Base-by-base conservation (phyloP, 2,888 invertebrate species). In the Scotopteryx bipunctaria region DNA sequence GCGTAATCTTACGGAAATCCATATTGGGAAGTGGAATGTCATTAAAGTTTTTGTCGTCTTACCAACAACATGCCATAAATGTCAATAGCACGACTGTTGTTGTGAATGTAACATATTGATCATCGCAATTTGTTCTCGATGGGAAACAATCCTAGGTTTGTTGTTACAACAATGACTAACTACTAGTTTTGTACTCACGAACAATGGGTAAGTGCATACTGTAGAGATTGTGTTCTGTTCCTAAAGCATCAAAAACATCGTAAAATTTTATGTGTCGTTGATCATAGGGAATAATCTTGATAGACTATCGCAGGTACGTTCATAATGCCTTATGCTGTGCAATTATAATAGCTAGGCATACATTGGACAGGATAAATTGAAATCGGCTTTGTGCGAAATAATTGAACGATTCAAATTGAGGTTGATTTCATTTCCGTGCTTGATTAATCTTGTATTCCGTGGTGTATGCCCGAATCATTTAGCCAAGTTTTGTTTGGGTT, bases 1-100 rank as follows among this genome's bases (percentile, higher is more conserved):
- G 27, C 42, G 25, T 48, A 52, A 50, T 52, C 43, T 53, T 53
- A 55, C 62, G 62, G 62, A 63, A 60, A 63, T 63, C 59, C 62
- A 57, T 63, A 51, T 60, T 55, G 17, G 58, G 56, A 40, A 41
- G 51, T 52, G 48, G 40, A 50, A 42, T 56, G 59, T 43, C 57
- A 58, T 58, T 60, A 58, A 53, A 44, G 47, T 57, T 47, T 53
- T 47, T 57, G 48, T 57, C 41, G 58, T 58, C 58, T 55, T 56
- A 54, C 49, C 21, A 53, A 47, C 55, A 52, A 44, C 51, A 59
- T 55, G 49, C 59, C 58, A 45, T 59, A 53, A 56, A 56, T 48
- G 55, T 56, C 42, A 37, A 43, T 53, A 57, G 40, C 54, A 44
- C 37, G 33, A 33, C 9, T 38, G 43, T 42, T 49, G 35, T 45